Percentiles rank a stretch among this genome's conserved stretches.
Conservation (phyloP, 2,888 invertebrate species). For the Chaitophorus viminalis region DNA sequence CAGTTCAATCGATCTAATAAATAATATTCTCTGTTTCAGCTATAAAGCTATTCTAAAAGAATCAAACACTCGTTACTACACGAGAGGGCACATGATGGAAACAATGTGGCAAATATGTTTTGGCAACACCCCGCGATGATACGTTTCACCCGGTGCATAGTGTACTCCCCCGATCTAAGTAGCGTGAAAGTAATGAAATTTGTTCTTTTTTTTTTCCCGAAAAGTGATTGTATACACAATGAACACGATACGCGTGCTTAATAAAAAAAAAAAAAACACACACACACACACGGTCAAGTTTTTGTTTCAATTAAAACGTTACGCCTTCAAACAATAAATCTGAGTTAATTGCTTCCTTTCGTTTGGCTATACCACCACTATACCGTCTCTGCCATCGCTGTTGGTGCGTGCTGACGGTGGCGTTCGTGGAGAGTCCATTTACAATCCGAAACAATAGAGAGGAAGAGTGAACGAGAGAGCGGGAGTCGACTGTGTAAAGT, state of each 20-base stretch:
- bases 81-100: background rate
- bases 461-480: background rate
- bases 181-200: background rate
- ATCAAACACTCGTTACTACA: background rate
- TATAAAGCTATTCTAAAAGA: background rate
- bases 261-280: background rate
- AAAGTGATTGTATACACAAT: constrained; percentile 37
- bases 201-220: background rate
- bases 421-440: constrained; percentile 33
- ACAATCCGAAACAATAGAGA: constrained; percentile 41
- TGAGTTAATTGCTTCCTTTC: constrained; percentile 48
- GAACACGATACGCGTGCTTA: background rate
- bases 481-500: constrained; percentile 28
- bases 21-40: background rate
- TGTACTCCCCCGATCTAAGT: background rate
- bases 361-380: background rate
- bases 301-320: constrained; percentile 52
- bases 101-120: background rate
- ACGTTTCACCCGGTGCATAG: background rate
- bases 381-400: background rate
- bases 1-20: too few species aligned
- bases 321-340: constrained; percentile 32
- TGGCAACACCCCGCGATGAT: background rate
- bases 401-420: background rate
- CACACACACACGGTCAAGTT: constrained; percentile 4